Conservation (phyloP, 2,888 invertebrate species). For the Maniola hyperantus region DNA sequence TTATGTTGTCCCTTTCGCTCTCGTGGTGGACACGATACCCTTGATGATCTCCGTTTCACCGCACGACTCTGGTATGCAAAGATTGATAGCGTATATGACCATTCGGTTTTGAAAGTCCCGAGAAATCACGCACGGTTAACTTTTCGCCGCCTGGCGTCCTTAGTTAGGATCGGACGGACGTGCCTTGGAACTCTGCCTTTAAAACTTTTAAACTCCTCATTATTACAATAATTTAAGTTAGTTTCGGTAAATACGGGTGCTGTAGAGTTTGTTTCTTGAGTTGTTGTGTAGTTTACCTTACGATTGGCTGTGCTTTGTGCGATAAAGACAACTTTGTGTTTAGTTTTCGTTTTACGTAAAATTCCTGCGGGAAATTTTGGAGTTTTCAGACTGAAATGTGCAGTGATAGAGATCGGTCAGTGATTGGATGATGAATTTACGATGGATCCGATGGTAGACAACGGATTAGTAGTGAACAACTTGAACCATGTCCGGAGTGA, state of each 20-base stretch:
- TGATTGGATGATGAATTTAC: slow-evolving; percentile 65
- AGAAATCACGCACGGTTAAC: slow-evolving; percentile 81
- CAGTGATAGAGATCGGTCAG: slow-evolving; percentile 45
- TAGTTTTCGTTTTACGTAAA: slow-evolving; percentile 37
- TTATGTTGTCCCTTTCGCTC: slow-evolving; percentile 72
- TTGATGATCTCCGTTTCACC: slow-evolving; percentile 69
- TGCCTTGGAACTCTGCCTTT: slow-evolving; percentile 48
- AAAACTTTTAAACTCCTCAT: slow-evolving; percentile 49
- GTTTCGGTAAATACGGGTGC: slow-evolving; percentile 43
- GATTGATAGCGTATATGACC: slow-evolving; percentile 83
- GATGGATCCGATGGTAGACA: slow-evolving; percentile 79
- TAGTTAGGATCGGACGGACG: slow-evolving; percentile 70
- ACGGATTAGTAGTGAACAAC: slow-evolving; percentile 78
- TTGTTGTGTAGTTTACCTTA: slow-evolving; percentile 46
- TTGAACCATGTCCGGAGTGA: slow-evolving; percentile 79
- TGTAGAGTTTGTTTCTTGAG: slow-evolving; percentile 50
- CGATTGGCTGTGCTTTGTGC: slow-evolving; percentile 52
- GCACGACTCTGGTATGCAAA: slow-evolving; percentile 81
- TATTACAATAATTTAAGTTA: slow-evolving; percentile 32
- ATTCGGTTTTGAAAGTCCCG: slow-evolving; percentile 80
- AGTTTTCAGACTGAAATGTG: slow-evolving; percentile 54
- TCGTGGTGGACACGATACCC: slow-evolving; percentile 49
- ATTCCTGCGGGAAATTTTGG: slow-evolving; percentile 25
- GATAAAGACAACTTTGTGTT: slow-evolving; percentile 47
- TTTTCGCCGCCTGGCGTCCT: slow-evolving; percentile 82